Conservation (phyloP, 2,797 vertebrate genomes). For the Malacoraja senta region DNA sequence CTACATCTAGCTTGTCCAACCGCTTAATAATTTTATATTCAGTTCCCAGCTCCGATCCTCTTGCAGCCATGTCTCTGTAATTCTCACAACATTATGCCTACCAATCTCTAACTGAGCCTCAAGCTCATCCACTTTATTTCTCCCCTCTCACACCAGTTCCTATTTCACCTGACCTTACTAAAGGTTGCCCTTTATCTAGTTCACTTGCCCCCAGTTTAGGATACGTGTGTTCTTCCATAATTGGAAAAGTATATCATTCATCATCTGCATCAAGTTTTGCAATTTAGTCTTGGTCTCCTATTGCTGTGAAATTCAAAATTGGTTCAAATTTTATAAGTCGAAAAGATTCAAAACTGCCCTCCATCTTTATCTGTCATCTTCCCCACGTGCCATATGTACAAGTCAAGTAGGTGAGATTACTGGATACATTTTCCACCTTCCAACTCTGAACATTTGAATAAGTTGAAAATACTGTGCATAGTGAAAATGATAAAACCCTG, state of each 20-base stretch:
- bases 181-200: no score
- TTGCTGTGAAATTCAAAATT: neutral
- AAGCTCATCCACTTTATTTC: no score
- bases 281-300: neutral
- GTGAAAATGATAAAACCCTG: neutral
- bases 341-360: neutral
- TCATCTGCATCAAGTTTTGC: neutral
- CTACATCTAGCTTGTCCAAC: no score
- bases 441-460: neutral
- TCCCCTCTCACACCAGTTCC: no score
- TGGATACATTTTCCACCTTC: neutral
- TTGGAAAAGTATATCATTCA: neutral
- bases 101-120: no score
- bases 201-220: no score
- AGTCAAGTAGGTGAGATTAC: neutral
- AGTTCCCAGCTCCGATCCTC: no score
- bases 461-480: neutral
- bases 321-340: neutral
- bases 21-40: no score
- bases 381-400: neutral
- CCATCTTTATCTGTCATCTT: neutral
- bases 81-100: no score
- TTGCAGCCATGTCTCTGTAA: no score
- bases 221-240: neutral
- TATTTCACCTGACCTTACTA: no score